Conservation (phyloP, 2,888 invertebrate species). For the Agrochola lychnidis region DNA sequence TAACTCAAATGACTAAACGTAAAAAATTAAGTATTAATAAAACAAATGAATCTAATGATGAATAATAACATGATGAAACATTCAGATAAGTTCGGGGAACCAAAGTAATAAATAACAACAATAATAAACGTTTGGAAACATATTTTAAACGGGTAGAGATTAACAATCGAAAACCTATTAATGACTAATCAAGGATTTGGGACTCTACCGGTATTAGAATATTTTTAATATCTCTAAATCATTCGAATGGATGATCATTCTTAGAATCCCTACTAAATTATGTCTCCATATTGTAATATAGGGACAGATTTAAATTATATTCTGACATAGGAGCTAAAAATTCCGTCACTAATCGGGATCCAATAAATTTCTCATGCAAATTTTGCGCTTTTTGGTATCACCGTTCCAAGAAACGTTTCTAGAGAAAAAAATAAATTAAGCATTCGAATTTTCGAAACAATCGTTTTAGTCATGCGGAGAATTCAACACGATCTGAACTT, state of each 20-base stretch:
- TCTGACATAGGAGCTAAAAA: slow-evolving; percentile 82
- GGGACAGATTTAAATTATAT: slow-evolving; percentile 84
- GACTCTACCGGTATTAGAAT: slow-evolving; percentile 74
- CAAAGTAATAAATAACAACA: slow-evolving; percentile 64
- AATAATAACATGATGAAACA: slow-evolving; percentile 60
- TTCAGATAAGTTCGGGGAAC: slow-evolving; percentile 62
- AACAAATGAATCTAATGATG: slow-evolving; percentile 64
- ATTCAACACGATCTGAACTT: slow-evolving; percentile 72
- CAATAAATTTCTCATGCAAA: slow-evolving; percentile 86
- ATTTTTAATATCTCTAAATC: slow-evolving; percentile 84
- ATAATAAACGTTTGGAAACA: slow-evolving; percentile 68
- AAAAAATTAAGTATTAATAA: slow-evolving; percentile 56
- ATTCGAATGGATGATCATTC: slow-evolving; percentile 79
- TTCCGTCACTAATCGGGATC: slow-evolving; percentile 76
- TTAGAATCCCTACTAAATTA: slow-evolving; percentile 81
- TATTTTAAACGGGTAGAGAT: slow-evolving; percentile 74
- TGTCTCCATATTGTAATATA: slow-evolving; percentile 79
- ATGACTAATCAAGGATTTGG: slow-evolving; percentile 83
- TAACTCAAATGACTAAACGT: slow-evolving; percentile 58
- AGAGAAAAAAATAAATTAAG: slow-evolving; percentile 71
- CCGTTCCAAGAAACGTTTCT: slow-evolving; percentile 77
- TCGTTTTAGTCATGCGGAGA: slow-evolving; percentile 76
- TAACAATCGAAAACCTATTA: slow-evolving; percentile 83
- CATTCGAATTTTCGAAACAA: slow-evolving; percentile 79
- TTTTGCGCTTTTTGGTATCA: slow-evolving; percentile 77